Conservation (phyloP, 2,113 vertebrate genomes). For the Formicarius rufipectus region DNA sequence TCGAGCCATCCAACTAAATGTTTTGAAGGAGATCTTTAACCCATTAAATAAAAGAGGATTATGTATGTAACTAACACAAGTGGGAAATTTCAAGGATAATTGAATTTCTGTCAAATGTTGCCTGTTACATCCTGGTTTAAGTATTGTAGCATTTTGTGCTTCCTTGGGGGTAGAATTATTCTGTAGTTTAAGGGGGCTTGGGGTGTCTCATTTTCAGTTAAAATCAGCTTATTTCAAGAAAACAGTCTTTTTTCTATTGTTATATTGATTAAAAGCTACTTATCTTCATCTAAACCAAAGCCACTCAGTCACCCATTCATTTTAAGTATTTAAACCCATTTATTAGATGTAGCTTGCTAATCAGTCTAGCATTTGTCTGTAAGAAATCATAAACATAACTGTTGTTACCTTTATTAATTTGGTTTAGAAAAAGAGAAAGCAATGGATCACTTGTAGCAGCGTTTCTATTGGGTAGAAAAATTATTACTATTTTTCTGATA, state of each 20-base stretch:
- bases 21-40: slow-evolving; percentile 44
- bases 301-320: background rate
- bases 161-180: background rate
- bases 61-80: background rate
- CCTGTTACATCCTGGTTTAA: slow-evolving; percentile 19
- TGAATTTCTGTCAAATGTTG: slow-evolving; percentile 56
- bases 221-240: background rate
- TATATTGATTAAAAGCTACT: background rate
- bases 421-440: background rate
- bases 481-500: background rate
- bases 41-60: slow-evolving; percentile 53
- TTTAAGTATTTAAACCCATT: background rate
- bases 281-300: background rate
- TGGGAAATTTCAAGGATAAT: slow-evolving; percentile 48
- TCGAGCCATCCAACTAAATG: slow-evolving; percentile 17
- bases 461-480: background rate
- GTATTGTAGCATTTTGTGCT: background rate
- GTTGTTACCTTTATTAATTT: background rate
- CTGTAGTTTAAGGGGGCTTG: background rate
- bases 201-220: background rate
- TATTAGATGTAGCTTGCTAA: background rate
- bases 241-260: background rate
- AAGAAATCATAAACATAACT: background rate
- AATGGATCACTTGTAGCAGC: background rate
- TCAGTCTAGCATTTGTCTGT: background rate